Evolutionary conservation across 2,888 invertebrate species (phyloP).

Genomic region (Pyrochroa serraticornis): DNA sequence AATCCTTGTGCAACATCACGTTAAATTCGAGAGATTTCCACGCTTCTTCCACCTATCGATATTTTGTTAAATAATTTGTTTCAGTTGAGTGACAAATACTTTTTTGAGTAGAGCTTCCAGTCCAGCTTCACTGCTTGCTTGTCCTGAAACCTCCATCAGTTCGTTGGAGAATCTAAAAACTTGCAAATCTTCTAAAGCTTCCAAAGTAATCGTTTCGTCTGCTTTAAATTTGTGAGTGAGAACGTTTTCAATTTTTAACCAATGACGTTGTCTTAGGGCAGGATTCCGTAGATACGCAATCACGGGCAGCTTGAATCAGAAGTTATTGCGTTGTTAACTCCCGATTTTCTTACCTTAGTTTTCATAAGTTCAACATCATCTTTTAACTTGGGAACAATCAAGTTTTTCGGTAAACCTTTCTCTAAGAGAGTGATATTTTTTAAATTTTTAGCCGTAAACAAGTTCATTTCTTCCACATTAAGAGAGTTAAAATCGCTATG

Average conservation of each 20-base stretch:
- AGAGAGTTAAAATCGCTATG: slow-evolving; percentile 67
- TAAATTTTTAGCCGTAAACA: slow-evolving; percentile 68
- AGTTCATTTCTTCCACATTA: slow-evolving; percentile 75
- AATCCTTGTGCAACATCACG: slow-evolving; percentile 78
- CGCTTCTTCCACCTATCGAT: slow-evolving; percentile 73
- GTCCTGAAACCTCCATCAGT: slow-evolving; percentile 83
- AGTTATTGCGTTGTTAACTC: neutral
- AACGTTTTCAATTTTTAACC: slow-evolving; percentile 80
- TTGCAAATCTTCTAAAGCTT: slow-evolving; percentile 72
- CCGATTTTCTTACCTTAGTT: slow-evolving; percentile 65
- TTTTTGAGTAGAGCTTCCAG: slow-evolving; percentile 81
- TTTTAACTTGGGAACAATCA: slow-evolving; percentile 78
- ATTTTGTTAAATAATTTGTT: neutral
- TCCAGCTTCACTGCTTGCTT: slow-evolving; percentile 87
- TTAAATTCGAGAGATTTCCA: slow-evolving; percentile 84
- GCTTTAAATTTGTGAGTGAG: slow-evolving; percentile 75
- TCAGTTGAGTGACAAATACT: slow-evolving; percentile 52
- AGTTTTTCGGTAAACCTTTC: slow-evolving; percentile 81
- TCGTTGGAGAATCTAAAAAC: slow-evolving; percentile 76
- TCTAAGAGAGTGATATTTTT: slow-evolving; percentile 80
- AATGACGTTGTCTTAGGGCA: slow-evolving; percentile 77
- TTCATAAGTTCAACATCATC: slow-evolving; percentile 79
- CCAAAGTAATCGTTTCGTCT: slow-evolving; percentile 71
- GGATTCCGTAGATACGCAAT: slow-evolving; percentile 83
- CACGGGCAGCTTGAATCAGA: slow-evolving; percentile 67